Evolutionary conservation across 2,888 invertebrate species (phyloP), one percentile per base, ranked within the genome.

Genomic region (Eutolmus rufibarbis): DNA sequence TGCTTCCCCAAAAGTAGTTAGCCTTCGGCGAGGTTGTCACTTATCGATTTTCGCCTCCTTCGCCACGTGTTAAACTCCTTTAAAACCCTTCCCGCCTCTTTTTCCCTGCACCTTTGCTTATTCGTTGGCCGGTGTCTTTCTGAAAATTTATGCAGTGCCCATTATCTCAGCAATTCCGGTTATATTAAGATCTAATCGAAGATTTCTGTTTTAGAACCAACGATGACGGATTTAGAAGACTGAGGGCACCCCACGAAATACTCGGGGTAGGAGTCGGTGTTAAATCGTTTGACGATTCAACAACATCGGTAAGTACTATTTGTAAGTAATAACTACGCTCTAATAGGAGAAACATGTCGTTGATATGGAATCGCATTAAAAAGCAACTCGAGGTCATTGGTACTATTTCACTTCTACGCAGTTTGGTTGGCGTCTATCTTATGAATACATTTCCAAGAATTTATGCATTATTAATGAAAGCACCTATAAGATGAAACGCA

Each of bases 191-290:
- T 51, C n/a, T 77, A 84, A 79, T 74, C 74, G 66, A 51, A 28
- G 57, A 19, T 77, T 81, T 76, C 12, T 19, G 14, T 87, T 88
- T 51, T 86, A 88, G 87, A 81, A 43, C 31, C n/a, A 84, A 74
- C 14, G 87, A 88, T 23, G 56, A 77, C n/a, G 37, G 37, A 19
- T 31, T 51, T 12, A 88, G 87, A 76, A 87, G 88, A 57, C 57
- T 88, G 31, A 86, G 74, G 43, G 88, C 89, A 46, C 90, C 90
- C 34, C 90, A 90, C 86, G 90, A 90, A 90, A 88, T 90, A 76
- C 88, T 89, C 86, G 90, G 90, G 28, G 89, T 89, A 74, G 89
- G 88, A 85, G 85, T 74, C 1, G 82, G 82, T 40, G 74, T 85
- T 43, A 85, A 85, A 23, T 16, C 40, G 12, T 31, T 85, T 78